phyloP scores from a whole-genome alignment of 2,113 vertebrate species.

The Poeciliopsis occidentalis region DNA sequence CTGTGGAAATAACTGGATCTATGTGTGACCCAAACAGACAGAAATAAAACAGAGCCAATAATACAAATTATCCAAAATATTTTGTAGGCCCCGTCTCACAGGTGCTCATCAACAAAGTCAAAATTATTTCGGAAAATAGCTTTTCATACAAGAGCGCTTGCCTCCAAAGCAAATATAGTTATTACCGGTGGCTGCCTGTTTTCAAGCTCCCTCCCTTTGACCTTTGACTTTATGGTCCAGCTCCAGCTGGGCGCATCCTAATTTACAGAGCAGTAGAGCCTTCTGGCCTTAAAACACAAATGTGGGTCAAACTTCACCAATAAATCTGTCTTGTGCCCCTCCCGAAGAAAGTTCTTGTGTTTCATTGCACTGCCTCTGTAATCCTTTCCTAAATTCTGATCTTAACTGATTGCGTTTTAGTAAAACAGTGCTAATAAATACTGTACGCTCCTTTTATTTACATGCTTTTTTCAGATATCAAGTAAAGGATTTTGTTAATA shows the following conservation, averaged over 20 bases:
- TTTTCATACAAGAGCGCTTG: slow-evolving; percentile 7
- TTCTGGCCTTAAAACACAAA: slow-evolving; percentile 55
- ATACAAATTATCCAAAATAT: neutral
- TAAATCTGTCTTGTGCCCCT: slow-evolving; percentile 53
- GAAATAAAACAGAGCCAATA: neutral
- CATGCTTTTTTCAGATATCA: neutral
- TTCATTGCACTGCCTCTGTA: neutral
- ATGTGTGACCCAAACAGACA: neutral
- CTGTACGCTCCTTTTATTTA: neutral
- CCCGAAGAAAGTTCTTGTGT: neutral
- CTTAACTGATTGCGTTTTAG: neutral
- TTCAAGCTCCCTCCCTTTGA: slow-evolving; percentile 51
- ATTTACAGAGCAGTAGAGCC: slow-evolving; percentile 69
- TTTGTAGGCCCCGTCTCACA: neutral
- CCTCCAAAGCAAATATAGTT: slow-evolving; percentile 38
- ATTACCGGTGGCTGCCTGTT: slow-evolving; percentile 18
- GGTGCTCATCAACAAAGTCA: neutral
- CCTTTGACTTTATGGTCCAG: slow-evolving; percentile 48
- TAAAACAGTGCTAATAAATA: neutral
- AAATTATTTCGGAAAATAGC: neutral
- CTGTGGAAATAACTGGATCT: slow-evolving; percentile 15
- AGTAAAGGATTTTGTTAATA: neutral
- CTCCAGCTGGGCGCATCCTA: slow-evolving; percentile 45
- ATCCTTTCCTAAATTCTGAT: neutral
- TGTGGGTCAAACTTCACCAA: slow-evolving; percentile 47